These are phyloP conservation scores for Platorchestia sp. DNA, from an alignment of 1,140 invertebrate species.

Conservation along the genomic window DNA sequence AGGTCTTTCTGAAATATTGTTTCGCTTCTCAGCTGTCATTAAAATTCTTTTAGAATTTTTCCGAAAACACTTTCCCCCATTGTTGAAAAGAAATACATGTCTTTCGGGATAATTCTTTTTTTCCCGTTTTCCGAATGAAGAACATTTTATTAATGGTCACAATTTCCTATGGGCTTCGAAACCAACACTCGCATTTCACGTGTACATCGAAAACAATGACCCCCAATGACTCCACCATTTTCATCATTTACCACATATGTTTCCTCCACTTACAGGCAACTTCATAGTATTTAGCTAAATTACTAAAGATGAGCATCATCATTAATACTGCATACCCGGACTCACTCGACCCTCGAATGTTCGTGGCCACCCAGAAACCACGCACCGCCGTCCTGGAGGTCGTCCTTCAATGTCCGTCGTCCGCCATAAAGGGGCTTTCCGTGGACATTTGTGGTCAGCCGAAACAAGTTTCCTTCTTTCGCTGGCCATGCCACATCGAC, in stretches of 20 bases:
- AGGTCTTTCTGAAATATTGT: not conserved
- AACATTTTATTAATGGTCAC: not conserved
- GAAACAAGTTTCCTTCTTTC: conserved; percentile 44
- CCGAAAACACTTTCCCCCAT: no score
- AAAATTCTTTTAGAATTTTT: no score
- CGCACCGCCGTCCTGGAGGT: not conserved
- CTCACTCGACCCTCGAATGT: not conserved
- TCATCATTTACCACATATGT: not conserved
- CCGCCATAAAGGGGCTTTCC: conserved; percentile 6
- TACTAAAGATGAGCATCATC: not conserved
- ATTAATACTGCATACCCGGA: not conserved
- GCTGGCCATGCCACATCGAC: conserved; percentile 7
- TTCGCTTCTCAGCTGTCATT: no score
- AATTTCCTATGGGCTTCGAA: not conserved
- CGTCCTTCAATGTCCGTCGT: conserved; percentile 10
- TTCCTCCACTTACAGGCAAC: not conserved
- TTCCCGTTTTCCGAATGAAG: no score
- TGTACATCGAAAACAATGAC: not conserved
- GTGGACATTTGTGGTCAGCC: conserved; percentile 29
- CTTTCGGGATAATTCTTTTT: not conserved
- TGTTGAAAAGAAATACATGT: not conserved
- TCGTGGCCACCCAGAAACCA: not conserved
- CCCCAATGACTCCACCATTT: not conserved
- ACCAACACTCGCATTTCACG: not conserved
- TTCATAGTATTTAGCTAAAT: not conserved